Evolutionary conservation across 2,113 vertebrate species (phyloP).

Genomic region (Orycteropus afer): DNA sequence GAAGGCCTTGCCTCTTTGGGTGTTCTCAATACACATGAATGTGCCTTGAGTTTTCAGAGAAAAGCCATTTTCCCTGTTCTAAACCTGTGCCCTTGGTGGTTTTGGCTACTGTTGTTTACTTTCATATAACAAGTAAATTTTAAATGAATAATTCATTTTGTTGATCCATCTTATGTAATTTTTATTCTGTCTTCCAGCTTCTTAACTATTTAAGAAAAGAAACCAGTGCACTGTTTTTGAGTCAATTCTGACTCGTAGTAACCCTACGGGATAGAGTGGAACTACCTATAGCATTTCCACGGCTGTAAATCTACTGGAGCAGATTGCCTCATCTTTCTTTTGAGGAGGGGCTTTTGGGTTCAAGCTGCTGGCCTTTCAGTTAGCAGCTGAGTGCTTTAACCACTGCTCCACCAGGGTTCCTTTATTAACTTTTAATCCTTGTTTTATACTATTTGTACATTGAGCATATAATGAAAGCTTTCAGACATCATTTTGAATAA

Average conservation of each 20-base stretch:
- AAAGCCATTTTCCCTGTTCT: not conserved
- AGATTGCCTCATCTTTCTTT: no score
- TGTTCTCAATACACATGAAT: not conserved
- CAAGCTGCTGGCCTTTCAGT: no score
- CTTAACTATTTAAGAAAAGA: not conserved
- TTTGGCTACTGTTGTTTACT: not conserved
- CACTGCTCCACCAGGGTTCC: no score
- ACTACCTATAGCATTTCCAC: no score
- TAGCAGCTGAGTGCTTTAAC: no score
- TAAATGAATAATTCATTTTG: not conserved
- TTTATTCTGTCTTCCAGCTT: not conserved
- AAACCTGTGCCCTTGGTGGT: not conserved
- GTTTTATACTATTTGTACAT: not conserved
- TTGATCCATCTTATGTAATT: not conserved
- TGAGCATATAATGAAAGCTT: not conserved
- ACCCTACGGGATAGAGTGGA: no score
- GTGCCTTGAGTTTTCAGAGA: slow-evolving; percentile 5
- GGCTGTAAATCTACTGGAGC: no score
- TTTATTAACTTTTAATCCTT: not conserved
- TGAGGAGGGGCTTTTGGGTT: no score
- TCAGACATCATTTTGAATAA: not conserved
- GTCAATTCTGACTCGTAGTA: no score
- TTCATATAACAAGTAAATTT: not conserved
- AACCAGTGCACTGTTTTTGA: no score
- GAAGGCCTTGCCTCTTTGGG: not conserved